Base-by-base conservation (phyloP, 2,888 invertebrate genomes). In the Pristionchus fissidentatus region DNA sequence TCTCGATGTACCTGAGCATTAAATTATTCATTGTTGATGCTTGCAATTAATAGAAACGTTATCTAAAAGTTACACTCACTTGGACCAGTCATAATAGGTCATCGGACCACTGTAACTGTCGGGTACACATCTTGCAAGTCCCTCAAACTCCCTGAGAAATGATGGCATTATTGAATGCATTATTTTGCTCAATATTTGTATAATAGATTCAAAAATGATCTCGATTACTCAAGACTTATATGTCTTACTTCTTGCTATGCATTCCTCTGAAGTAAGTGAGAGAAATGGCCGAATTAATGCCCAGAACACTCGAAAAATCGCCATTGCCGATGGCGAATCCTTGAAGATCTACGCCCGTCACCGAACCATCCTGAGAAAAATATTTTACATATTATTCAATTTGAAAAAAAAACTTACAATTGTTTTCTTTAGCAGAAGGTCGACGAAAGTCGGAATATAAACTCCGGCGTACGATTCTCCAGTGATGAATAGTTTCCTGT, bases 241-340 rank as follows among this genome's bases (percentile, higher is more conserved):
- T 1, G n/a, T 38, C 41, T 62, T 43, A 87, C 86, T 85, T 84
- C 85, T 89, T 89, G 84, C 86, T 88, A 62, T 86, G 85, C 52
- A 87, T 86, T 83, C 89, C 88, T 55, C 88, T 83, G 86, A 88
- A 88, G 82, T 89, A 89, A 13, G 86, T 84, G 15, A 89, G 88
- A 4, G 88, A 86, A 4, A 89, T 86, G 29, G 15, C 80, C 7
- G 80, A 81, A 15, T 43, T 62, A 29, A 62, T 8, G 0, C 90
- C 90, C 73, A 89, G 85, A 57, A 87, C 81, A 70, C 85, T 87
- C 75, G 87, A 88, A 38, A 91, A 85, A 41, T 87, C 87, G 3
- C 79, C 79, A 38, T 79, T 79, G 26, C 79, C 79, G 49, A 79
- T 79, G 26, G 79, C 55, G 13, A 79, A 1, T 4, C 79, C 79